Conservation (phyloP, 2,113 vertebrate genomes). For the Pelvicachromis taeniatus region DNA sequence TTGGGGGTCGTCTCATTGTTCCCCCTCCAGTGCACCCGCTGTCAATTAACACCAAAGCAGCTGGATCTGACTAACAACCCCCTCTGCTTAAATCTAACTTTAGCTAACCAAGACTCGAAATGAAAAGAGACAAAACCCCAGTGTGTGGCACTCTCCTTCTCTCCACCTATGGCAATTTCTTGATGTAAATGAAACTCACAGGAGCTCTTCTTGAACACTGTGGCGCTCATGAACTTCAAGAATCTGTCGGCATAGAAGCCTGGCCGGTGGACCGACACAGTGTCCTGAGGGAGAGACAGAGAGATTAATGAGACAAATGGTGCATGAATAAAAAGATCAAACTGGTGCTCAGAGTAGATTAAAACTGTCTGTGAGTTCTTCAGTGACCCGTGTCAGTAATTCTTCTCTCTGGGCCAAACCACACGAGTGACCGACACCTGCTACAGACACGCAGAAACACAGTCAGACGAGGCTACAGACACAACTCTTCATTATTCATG, state of each 20-base stretch:
- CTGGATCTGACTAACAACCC: rapidly evolving
- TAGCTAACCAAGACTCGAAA: neutral
- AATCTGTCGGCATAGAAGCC: conserved; percentile 97
- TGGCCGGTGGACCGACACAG: conserved; percentile 94
- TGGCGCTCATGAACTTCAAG: conserved; percentile 97
- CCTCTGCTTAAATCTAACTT: neutral
- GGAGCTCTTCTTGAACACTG: conserved; percentile 91
- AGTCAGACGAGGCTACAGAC: conserved; percentile 8
- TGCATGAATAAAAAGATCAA: conserved; percentile 14
- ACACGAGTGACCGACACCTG: neutral
- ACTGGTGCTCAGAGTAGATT: neutral
- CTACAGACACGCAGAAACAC: neutral
- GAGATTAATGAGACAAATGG: conserved; percentile 42
- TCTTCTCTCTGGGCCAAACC: conserved; percentile 12
- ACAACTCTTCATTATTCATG: conserved; percentile 56
- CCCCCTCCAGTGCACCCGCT: neutral
- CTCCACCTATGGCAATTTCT: conserved; percentile 54
- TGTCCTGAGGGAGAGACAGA: conserved; percentile 79
- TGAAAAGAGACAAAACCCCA: conserved; percentile 7
- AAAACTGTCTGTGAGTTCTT: neutral
- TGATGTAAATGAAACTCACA: conserved; percentile 77
- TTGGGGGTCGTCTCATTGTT: neutral
- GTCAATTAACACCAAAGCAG: neutral
- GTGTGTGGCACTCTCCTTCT: conserved; percentile 10
- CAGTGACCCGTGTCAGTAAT: conserved; percentile 4